These are phyloP conservation scores for Bos javanicus DNA, from an alignment of 2,113 vertebrate species.

Conservation along the genomic window DNA sequence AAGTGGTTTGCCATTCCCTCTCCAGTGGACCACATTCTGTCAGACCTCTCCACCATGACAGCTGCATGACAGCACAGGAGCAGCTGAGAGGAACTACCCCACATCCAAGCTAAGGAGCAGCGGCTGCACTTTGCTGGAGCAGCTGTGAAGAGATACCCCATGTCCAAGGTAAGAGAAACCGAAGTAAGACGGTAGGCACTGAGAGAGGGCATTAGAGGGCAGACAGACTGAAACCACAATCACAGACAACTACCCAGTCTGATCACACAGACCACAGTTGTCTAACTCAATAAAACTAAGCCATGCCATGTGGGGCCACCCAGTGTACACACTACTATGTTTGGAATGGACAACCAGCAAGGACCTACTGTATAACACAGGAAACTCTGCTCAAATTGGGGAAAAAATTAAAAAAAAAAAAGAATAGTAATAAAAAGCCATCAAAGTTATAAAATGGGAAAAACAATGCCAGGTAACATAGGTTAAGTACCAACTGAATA, in stretches of 20 bases:
- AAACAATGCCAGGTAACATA: neutral
- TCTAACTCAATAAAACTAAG: neutral
- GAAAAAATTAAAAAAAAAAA: neutral
- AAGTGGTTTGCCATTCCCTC: too few species aligned
- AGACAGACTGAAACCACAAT: neutral
- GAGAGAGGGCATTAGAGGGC: neutral
- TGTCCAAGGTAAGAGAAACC: neutral
- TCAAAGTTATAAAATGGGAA: neutral
- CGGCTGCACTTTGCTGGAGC: neutral
- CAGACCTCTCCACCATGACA: too few species aligned
- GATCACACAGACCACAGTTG: neutral
- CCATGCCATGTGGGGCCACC: neutral
- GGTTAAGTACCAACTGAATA: neutral
- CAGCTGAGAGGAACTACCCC: too few species aligned
- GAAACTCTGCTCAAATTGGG: neutral
- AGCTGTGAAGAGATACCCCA: neutral
- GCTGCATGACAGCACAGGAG: too few species aligned
- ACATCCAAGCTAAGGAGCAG: neutral
- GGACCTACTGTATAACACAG: neutral
- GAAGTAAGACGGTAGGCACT: neutral
- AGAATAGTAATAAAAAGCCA: neutral
- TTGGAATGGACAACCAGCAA: neutral
- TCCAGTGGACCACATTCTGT: too few species aligned
- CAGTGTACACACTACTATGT: neutral
- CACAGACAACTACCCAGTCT: neutral